phyloP scores from a whole-genome alignment of 2,888 invertebrate genomes.

The Osmoderma eremita region DNA sequence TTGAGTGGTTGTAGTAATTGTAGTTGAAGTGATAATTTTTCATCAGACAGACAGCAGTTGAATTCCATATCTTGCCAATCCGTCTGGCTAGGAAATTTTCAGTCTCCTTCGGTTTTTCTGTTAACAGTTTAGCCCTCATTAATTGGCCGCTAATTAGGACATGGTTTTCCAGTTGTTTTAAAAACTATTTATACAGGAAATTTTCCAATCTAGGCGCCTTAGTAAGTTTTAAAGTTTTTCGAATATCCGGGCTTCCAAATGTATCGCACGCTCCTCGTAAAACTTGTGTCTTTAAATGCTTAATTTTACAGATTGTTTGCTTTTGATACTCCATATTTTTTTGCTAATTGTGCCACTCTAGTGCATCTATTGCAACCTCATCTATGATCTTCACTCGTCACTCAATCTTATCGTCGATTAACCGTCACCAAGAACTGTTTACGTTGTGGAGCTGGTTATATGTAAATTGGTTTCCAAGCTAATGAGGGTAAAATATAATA shows the following conservation, averaged over 20 bases:
- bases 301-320: neutral
- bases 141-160: neutral
- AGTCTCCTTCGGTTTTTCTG: too few relatives aligned
- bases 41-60: neutral
- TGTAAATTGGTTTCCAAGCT: too few relatives aligned
- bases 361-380: neutral
- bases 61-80: neutral
- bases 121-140: neutral
- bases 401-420: neutral
- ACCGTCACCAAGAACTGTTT: too few relatives aligned
- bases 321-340: neutral
- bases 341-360: too few relatives aligned
- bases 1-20: conserved; percentile 8
- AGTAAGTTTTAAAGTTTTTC: neutral
- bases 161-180: neutral
- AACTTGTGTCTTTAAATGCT: neutral
- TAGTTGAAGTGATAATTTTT: conserved; percentile 9
- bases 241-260: neutral
- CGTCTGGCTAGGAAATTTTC: neutral
- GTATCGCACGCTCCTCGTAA: too few relatives aligned
- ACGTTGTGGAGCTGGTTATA: too few relatives aligned
- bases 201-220: neutral
- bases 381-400: neutral
- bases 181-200: neutral
- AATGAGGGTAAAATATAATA: too few relatives aligned